phyloP scores from a whole-genome alignment of 1,140 invertebrate genomes.

The Brachionus plicatilis region DNA sequence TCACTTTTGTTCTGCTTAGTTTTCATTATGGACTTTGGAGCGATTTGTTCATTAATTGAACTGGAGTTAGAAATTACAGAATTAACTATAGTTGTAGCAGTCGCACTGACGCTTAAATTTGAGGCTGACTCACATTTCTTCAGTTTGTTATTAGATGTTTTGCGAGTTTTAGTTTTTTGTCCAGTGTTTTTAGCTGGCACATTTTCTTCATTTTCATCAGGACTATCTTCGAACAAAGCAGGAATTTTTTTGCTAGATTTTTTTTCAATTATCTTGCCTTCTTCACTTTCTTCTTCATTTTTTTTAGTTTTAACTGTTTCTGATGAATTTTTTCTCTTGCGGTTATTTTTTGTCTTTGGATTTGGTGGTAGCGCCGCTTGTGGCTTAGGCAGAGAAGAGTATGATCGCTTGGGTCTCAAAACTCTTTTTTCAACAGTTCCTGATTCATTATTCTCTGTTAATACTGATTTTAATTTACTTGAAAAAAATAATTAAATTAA shows the following conservation, averaged over 20 bases:
- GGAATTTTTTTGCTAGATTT: neutral
- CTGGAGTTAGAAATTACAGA: neutral
- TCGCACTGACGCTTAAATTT: conserved; percentile 1
- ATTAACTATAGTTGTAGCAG: neutral
- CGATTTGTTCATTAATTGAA: neutral
- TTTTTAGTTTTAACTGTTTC: neutral
- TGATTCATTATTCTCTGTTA: neutral
- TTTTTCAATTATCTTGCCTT: neutral
- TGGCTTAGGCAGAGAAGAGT: neutral
- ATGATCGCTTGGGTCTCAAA: neutral
- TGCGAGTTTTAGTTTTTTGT: neutral
- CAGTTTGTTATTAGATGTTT: neutral
- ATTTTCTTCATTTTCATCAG: conserved; percentile 12
- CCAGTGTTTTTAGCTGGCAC: neutral
- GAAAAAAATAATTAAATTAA: neutral
- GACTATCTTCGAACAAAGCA: conserved; percentile 11
- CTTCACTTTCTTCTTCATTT: neutral
- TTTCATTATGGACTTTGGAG: conserved; percentile 16
- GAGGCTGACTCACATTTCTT: neutral
- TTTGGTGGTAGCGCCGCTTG: neutral
- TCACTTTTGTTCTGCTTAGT: neutral
- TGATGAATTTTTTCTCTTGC: neutral
- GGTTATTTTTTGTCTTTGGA: neutral
- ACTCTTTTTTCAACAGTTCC: neutral
- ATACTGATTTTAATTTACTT: neutral